Base-by-base conservation (phyloP, 35 echinoderm and acorn worm species). In the Holothuria glaberrima region DNA sequence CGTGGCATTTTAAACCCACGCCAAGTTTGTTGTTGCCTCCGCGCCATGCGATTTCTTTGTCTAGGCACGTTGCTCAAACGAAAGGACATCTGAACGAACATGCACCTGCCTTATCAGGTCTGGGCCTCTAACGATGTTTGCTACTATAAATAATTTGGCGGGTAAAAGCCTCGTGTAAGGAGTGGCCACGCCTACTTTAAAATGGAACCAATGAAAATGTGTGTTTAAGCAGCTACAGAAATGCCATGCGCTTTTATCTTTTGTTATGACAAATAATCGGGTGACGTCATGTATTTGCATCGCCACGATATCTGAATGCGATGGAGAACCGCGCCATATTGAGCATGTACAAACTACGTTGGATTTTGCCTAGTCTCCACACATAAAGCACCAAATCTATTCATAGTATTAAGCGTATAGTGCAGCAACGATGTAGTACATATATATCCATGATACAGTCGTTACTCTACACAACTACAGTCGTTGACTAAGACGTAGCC, bases 241-340 rank as follows among this genome's bases (percentile, higher is more conserved):
- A 83, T 83, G 57, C 79, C 50, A 83, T 83, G 19, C 29, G 79
- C 48, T n/a, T 50, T 50, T 30, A 30, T 48, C 58, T 61, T 83
- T 83, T 83, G 79, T 83, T 83, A 59, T 83, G 79, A 83, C 79
- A 59, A 83, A 83, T 46, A 83, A 45, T 30, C 17, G 18, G 9
- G 79, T 83, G 79, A 83, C 79, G 79, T 83, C 79, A 83, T 31
- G 19, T 31, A 31, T 76, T 76, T 76, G 72, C 72, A 76, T 76
- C 34, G 79, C 63, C 6, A 16, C 63, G 21, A 67, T 67, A 67
- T 30, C 29, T 46, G 24, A 76, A 76, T 83, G 56, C 52, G n/a
- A n/a, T n/a, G n/a, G n/a, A 57, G 10, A 75, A 59, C 79, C 79
- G 63, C 79, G 79, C 79, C 79, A 83, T 83, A 83, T 59, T 61